Percentiles rank a stretch among this genome's conserved stretches.
phyloP scores from a whole-genome alignment of 2,797 vertebrate genomes.

The Mycteria americana region DNA sequence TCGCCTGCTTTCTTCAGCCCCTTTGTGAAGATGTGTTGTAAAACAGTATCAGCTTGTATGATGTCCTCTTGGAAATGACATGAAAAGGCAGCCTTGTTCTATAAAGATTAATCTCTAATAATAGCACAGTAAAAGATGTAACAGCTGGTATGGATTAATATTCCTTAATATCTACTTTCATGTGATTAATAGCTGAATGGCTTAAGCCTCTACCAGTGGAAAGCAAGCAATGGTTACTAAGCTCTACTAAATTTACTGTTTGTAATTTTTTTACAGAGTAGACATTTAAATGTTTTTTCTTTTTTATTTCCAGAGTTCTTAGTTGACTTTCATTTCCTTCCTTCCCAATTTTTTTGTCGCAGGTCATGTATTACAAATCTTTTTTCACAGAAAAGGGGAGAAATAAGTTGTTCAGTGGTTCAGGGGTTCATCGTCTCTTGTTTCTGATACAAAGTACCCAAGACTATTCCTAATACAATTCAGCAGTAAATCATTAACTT shows the following conservation, averaged over 20 bases:
- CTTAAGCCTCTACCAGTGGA: conserved; percentile 57
- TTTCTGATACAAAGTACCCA: neutral
- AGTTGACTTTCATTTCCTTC: neutral
- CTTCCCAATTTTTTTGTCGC: neutral
- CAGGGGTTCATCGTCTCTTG: neutral
- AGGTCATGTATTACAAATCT: neutral
- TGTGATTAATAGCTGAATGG: conserved; percentile 83
- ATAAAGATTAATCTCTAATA: conserved; percentile 82
- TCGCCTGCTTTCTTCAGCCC: neutral
- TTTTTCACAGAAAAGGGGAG: neutral
- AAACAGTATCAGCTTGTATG: neutral
- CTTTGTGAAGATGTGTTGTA: neutral
- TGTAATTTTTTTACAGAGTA: neutral
- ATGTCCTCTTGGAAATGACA: conserved; percentile 49
- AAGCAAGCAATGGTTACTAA: conserved; percentile 48
- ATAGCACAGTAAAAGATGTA: conserved; percentile 76
- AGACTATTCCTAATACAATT: neutral
- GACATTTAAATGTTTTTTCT: neutral
- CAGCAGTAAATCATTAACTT: neutral
- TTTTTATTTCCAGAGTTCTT: neutral
- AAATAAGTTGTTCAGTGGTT: neutral
- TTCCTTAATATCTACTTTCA: conserved; percentile 82
- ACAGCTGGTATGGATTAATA: conserved; percentile 82
- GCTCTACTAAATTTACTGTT: conserved; percentile 10
- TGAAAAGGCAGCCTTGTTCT: conserved; percentile 61